Evolutionary conservation across 2,888 invertebrate species (phyloP), one percentile per base, ranked within the genome.

Genomic region (Nasonovia ribisnigri): DNA sequence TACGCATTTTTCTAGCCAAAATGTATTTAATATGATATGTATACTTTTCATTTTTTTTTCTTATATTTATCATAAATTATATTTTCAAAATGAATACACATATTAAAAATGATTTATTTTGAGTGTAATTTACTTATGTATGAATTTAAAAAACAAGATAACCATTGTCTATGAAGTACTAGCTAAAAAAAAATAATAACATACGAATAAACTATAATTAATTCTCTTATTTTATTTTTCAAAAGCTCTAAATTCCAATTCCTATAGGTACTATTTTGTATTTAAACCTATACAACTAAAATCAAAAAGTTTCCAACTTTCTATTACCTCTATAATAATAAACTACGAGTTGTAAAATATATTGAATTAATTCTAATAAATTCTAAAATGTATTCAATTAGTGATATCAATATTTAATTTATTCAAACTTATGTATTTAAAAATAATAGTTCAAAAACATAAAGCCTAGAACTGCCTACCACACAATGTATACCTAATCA

Each of bases 1-100:
- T 86, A 42, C 84, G 84, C 67, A 29, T 54, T 57, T 88, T 60
- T 48, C 20, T 36, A 57, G 93, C 90, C 84, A 90, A 93, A 90
- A 84, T 84, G n/a, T 60, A 48, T 93, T 88, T 46, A 3, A 54
- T 90, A 57, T 24, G 42, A 54, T 88, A 36, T 46, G 46, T 89
- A 89, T 11, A n/a, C 77, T 48, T 60, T 46, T 46, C 29, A 67
- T 46, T 46, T 11, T 90, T 67, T 67, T 89, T 43, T 29, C 0
- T 88, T 24, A 13, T 60, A 43, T 43, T 90, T 51, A 36, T 11
- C 42, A 77, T 48, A 90, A 57, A 84, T 54, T 29, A 57, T 84
- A 91, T 43, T 90, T 77, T 54, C 3, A 88, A 84, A 90, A 36
- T 36, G 5, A 26, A 10, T 42, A 54, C 42, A 29, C 1, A 10